These are phyloP conservation scores for Pseudoips prasinana DNA, from an alignment of 2,888 invertebrate genomes.

Conservation along the genomic window DNA sequence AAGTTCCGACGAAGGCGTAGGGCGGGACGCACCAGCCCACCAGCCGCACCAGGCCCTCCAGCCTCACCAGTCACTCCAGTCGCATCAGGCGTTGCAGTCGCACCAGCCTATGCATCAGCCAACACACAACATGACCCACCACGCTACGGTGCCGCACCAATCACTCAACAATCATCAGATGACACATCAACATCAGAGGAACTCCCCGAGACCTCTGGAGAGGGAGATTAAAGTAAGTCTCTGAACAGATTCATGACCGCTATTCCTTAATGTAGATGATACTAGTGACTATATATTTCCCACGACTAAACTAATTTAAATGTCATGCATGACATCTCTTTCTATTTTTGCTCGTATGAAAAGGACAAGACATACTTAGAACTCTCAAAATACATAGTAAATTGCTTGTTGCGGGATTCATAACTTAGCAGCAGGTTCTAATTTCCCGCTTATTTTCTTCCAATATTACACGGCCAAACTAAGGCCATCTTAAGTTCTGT, in stretches of 20 bases:
- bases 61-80: constrained; percentile 39
- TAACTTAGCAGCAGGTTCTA: too few species aligned
- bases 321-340: background rate
- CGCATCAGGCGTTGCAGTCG: constrained; percentile 29
- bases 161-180: constrained; percentile 50
- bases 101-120: constrained; percentile 22
- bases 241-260: background rate
- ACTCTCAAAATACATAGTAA: too few species aligned
- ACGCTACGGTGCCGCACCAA: constrained; percentile 44
- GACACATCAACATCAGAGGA: constrained; percentile 59
- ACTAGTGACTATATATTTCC: too few species aligned
- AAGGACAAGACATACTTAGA: too few species aligned
- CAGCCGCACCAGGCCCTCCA: constrained; percentile 37
- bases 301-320: background rate
- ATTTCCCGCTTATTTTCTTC: too few species aligned
- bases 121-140: constrained; percentile 50
- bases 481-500: too few species aligned
- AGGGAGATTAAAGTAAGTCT: constrained; percentile 65
- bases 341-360: background rate
- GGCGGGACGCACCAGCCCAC: constrained; percentile 60
- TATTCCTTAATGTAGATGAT: background rate
- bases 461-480: too few species aligned
- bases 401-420: too few species aligned
- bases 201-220: constrained; percentile 65
- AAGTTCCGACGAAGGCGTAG: constrained; percentile 75